phyloP scores from a whole-genome alignment of 2,888 invertebrate species.

The Nipponacmea schrenckii region DNA sequence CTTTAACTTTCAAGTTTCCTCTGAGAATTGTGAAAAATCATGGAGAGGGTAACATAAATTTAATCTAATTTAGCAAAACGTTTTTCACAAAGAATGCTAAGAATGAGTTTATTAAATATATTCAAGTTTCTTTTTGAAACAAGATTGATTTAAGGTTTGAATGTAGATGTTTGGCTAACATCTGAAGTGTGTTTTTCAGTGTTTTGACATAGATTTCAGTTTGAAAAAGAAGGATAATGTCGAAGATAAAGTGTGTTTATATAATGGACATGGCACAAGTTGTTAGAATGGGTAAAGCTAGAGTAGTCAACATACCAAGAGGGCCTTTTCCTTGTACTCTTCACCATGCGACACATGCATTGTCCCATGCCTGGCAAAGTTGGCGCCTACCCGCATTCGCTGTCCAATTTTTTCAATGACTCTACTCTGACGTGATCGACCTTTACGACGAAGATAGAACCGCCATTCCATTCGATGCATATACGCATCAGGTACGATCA shows the following conservation, averaged over 20 bases:
- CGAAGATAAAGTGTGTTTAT: constrained; percentile 12
- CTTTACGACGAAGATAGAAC: constrained; percentile 82
- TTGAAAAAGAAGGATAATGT: no score
- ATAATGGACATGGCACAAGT: not conserved
- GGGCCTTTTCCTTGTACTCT: constrained; percentile 62
- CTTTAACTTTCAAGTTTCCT: no score
- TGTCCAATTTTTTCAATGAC: constrained; percentile 55
- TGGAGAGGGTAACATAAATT: no score
- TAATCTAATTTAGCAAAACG: no score
- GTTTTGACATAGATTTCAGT: no score
- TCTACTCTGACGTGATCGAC: constrained; percentile 47
- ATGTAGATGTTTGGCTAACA: no score
- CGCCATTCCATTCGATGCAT: constrained; percentile 93
- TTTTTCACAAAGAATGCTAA: no score
- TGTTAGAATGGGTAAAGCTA: constrained; percentile 1
- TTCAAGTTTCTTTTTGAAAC: no score
- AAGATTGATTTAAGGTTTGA: no score
- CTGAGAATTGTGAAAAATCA: no score
- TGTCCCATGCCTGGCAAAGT: constrained; percentile 58
- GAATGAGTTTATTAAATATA: no score
- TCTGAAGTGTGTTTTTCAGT: no score
- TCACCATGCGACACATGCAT: constrained; percentile 62
- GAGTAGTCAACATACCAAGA: constrained; percentile 56
- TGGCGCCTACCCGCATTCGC: constrained; percentile 64
- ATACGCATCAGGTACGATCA: constrained; percentile 61